Percentiles rank a stretch among this genome's conserved stretches.
Conservation (phyloP, 2,797 vertebrate genomes). For the Coccyzus lansbergi region DNA sequence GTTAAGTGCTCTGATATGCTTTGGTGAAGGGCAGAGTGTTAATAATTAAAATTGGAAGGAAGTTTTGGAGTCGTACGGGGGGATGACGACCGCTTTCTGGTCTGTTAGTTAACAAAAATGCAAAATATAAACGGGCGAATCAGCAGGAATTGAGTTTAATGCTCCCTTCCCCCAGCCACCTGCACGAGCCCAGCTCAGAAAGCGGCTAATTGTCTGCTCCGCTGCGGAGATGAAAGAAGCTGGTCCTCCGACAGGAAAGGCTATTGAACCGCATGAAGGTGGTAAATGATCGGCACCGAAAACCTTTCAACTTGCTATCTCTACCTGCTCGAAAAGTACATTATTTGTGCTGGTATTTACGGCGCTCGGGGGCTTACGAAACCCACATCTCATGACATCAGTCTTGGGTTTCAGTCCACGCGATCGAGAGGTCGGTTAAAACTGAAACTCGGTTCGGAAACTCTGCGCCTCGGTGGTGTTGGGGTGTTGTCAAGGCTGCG, state of each 20-base stretch:
- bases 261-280: slow-evolving; percentile 39
- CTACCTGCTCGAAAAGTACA: neutral
- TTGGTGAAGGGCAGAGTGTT: slow-evolving; percentile 40
- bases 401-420: neutral
- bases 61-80: neutral
- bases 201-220: slow-evolving; percentile 49
- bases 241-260: slow-evolving; percentile 28
- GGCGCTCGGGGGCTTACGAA: neutral
- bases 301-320: slow-evolving; percentile 31
- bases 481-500: slow-evolving; percentile 38
- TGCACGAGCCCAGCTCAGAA: slow-evolving; percentile 39
- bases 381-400: neutral
- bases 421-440: slow-evolving; percentile 1
- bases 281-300: slow-evolving; percentile 32
- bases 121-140: slow-evolving; percentile 40
- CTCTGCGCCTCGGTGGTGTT: neutral
- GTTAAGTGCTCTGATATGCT: slow-evolving; percentile 46
- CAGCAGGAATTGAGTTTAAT: slow-evolving; percentile 14
- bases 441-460: slow-evolving; percentile 16
- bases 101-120: slow-evolving; percentile 63
- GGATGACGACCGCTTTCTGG: slow-evolving; percentile 41
- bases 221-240: slow-evolving; percentile 46
- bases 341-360: neutral
- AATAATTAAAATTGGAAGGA: slow-evolving; percentile 66
- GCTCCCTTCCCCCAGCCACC: slow-evolving; percentile 53